phyloP scores from a whole-genome alignment of 2,113 vertebrate species.

The Nycticebus coucang region DNA sequence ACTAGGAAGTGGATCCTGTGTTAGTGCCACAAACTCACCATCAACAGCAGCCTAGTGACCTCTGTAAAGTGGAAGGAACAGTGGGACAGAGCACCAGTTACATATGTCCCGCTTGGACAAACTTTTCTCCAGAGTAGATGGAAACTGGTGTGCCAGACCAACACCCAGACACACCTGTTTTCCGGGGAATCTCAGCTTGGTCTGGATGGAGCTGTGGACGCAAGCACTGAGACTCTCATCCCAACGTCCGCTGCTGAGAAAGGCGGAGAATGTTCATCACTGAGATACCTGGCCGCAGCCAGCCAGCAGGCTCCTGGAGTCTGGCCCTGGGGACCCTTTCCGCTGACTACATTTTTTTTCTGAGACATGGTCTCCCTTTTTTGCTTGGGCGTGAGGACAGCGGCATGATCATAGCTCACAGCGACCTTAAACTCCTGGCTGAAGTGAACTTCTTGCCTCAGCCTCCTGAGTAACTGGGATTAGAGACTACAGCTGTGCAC shows the following conservation, averaged over 20 bases:
- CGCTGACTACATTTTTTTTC: too few species aligned
- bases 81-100: too few species aligned
- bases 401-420: too few species aligned
- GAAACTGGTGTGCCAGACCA: background rate
- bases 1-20: background rate
- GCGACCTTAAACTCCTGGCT: too few species aligned
- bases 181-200: background rate
- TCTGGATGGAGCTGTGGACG: background rate
- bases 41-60: background rate
- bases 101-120: background rate
- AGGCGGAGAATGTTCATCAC: background rate
- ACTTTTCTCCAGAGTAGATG: background rate
- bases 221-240: background rate
- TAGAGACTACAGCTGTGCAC: too few species aligned
- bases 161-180: background rate
- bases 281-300: background rate
- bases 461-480: too few species aligned
- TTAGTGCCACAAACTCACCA: background rate
- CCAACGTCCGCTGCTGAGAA: background rate
- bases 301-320: background rate
- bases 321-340: background rate
- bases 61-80: background rate
- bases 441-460: too few species aligned
- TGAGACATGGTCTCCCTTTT: too few species aligned
- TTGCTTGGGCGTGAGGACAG: too few species aligned